These are phyloP conservation scores for Tribolium madens DNA, from an alignment of 1,140 invertebrate genomes.

Conservation along the genomic window DNA sequence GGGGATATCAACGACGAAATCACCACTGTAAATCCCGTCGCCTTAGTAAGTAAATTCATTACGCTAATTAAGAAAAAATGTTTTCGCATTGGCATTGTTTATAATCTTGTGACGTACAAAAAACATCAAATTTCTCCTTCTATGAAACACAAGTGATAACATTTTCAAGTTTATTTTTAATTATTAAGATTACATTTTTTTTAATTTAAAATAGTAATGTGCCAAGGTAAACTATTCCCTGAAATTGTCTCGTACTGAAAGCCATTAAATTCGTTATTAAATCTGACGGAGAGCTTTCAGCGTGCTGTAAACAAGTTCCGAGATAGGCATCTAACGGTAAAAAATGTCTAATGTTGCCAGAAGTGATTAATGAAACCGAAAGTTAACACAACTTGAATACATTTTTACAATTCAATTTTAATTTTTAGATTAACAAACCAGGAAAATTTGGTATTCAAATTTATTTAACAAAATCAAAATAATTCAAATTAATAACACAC, in stretches of 20 bases:
- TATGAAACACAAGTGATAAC: background rate
- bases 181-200: background rate
- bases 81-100: no score
- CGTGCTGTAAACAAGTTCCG: background rate
- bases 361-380: background rate
- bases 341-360: background rate
- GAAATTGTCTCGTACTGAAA: background rate
- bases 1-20: conserved; percentile 63
- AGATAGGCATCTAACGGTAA: background rate
- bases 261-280: background rate
- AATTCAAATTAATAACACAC: no score
- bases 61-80: background rate
- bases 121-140: background rate
- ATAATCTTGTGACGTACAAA: background rate
- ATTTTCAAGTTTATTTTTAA: background rate
- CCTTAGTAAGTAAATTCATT: conserved; percentile 75
- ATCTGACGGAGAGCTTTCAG: background rate
- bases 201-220: background rate
- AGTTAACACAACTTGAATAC: background rate
- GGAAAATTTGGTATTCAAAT: no score
- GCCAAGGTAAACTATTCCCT: background rate
- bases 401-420: no score
- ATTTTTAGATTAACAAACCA: no score
- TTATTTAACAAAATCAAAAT: no score
- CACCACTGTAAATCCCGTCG: conserved; percentile 84